Percentiles rank a stretch among this genome's conserved stretches.
Conservation (phyloP, 2,797 vertebrate genomes). For the Cirrhinus molitorella region DNA sequence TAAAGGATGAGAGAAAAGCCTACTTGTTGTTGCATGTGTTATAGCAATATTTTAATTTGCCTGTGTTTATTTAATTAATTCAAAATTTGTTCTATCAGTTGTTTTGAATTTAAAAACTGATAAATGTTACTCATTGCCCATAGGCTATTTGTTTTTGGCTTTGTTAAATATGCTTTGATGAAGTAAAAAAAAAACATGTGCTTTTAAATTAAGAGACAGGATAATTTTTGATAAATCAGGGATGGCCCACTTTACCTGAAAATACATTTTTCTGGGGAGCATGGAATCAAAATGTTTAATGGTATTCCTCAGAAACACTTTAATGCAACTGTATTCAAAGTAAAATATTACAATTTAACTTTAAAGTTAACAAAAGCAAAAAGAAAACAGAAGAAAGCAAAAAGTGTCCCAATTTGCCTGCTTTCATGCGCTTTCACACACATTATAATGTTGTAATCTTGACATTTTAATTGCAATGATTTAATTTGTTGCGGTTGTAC, state of each 20-base stretch:
- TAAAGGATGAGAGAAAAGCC: neutral
- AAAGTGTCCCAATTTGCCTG: too few species aligned
- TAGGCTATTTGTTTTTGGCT: neutral
- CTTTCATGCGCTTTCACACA: too few species aligned
- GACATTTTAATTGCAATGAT: too few species aligned
- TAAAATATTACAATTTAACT: neutral
- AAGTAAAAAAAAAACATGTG: too few species aligned
- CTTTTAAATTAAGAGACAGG: neutral
- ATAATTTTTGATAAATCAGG: neutral
- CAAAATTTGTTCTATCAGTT: too few species aligned
- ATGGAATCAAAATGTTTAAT: neutral
- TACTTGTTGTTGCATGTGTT: neutral
- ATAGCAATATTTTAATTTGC: too few species aligned
- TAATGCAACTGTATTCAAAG: neutral
- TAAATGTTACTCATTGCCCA: too few species aligned
- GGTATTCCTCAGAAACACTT: neutral
- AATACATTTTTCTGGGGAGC: neutral
- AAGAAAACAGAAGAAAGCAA: neutral
- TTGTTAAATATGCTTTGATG: neutral
- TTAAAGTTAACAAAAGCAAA: neutral
- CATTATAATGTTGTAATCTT: too few species aligned
- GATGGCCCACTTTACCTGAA: too few species aligned
- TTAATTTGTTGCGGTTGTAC: neutral
- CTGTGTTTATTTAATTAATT: too few species aligned
- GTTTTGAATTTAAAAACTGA: too few species aligned